A percentile compares a stretch with the other conserved stretches of the same genome.
Evolutionary conservation across 2,113 vertebrate species (phyloP).

Genomic region (Heterotis niloticus): DNA sequence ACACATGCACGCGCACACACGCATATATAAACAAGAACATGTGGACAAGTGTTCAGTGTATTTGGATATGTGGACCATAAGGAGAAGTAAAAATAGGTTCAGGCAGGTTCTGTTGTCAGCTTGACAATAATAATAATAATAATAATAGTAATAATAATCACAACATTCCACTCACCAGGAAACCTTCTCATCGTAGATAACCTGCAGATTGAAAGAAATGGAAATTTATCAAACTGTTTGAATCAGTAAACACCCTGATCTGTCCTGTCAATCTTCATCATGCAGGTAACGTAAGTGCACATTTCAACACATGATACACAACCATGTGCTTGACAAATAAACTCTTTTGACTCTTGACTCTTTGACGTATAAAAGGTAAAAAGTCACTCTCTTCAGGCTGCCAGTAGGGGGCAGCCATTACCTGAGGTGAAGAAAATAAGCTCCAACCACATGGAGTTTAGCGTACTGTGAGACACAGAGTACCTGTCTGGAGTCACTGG

Average conservation of each 20-base stretch:
- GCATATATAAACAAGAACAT: no score
- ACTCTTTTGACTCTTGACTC: no score
- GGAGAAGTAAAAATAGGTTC: not conserved
- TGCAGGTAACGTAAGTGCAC: no score
- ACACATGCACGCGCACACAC: no score
- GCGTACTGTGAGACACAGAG: not conserved
- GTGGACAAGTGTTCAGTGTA: no score
- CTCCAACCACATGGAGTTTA: not conserved
- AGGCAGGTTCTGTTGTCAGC: not conserved
- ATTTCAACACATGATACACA: no score
- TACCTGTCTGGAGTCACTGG: not conserved
- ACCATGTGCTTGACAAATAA: no score
- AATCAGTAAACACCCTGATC: not conserved
- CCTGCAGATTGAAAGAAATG: slow-evolving; percentile 67
- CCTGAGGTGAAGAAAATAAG: not conserved
- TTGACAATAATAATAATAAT: no score
- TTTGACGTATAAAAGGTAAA: no score
- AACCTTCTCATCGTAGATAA: slow-evolving; percentile 96
- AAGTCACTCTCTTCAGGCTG: not conserved
- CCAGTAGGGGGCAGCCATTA: not conserved
- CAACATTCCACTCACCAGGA: slow-evolving; percentile 77
- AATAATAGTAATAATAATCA: no score
- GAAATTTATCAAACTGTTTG: not conserved
- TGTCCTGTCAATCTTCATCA: no score
- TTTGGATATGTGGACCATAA: not conserved